These are phyloP conservation scores for Piaya cayana DNA, from an alignment of 2,113 vertebrate genomes.

Conservation along the genomic window DNA sequence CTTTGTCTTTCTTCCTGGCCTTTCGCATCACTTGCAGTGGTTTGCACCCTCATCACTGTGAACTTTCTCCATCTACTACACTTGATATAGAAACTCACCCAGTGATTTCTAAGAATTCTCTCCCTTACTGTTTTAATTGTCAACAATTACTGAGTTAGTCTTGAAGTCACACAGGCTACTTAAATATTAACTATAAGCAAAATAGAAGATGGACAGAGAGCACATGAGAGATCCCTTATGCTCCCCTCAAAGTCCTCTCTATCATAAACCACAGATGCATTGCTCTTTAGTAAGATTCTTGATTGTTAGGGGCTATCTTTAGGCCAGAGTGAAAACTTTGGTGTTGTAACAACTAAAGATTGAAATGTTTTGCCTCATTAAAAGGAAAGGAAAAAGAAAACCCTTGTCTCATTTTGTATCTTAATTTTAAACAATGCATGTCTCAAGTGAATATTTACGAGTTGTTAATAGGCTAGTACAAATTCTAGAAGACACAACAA, in stretches of 20 bases:
- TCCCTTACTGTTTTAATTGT: background rate
- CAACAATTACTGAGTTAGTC: fast-evolving
- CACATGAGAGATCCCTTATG: background rate
- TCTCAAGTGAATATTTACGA: conserved; percentile 42
- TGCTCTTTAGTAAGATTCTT: background rate
- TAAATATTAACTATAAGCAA: background rate
- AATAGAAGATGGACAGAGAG: background rate
- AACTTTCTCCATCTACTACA: background rate
- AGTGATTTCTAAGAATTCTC: background rate
- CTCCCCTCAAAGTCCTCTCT: background rate
- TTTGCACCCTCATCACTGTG: background rate
- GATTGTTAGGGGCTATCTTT: background rate
- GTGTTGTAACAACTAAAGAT: background rate
- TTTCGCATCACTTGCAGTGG: background rate
- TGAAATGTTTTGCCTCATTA: background rate
- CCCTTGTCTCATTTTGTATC: conserved; percentile 34
- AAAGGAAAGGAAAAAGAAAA: background rate
- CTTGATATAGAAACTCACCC: background rate
- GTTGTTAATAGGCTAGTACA: conserved; percentile 33
- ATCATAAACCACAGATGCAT: fast-evolving
- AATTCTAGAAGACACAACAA: conserved; percentile 59
- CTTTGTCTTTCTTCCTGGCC: background rate
- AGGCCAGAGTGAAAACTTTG: background rate
- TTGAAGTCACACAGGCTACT: fast-evolving
- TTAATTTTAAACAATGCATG: conserved; percentile 49